Conservation (phyloP, 2,797 vertebrate genomes). For the Tolypeutes matacus region DNA sequence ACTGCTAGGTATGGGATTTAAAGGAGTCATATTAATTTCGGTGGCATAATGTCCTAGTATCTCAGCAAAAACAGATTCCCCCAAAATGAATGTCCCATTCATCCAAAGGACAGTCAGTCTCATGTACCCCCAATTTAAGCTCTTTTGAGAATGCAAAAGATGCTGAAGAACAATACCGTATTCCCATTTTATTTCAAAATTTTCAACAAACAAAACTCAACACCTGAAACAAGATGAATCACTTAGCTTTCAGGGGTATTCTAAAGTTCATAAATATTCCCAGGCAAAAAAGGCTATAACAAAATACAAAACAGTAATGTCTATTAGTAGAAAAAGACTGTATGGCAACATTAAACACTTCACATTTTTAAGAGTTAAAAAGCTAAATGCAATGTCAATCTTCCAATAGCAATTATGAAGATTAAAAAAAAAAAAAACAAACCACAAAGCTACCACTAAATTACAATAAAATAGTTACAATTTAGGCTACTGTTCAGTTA, state of each 20-base stretch:
- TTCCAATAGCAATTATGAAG: conserved; percentile 47
- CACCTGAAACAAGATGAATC: background rate
- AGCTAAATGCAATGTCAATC: background rate
- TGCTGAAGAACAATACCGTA: background rate
- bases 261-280: conserved; percentile 34
- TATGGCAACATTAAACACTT: conserved; percentile 30
- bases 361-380: conserved; percentile 40
- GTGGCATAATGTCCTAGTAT: background rate
- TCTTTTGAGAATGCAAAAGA: conserved; percentile 47
- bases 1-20: background rate
- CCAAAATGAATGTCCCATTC: background rate
- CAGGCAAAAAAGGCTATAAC: background rate
- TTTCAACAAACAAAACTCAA: conserved; percentile 34
- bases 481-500: background rate
- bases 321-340: conserved; percentile 13
- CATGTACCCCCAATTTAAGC: background rate
- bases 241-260: conserved; percentile 36
- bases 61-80: background rate
- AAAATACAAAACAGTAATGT: conserved; percentile 33
- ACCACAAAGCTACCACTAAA: background rate
- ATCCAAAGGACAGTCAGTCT: background rate
- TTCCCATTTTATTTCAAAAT: conserved; percentile 13
- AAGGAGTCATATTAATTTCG: background rate
- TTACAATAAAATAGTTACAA: conserved; percentile 23
- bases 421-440: background rate